Base-by-base conservation (phyloP, 2,888 invertebrate genomes). In the Sphaerophoria rueppellii region DNA sequence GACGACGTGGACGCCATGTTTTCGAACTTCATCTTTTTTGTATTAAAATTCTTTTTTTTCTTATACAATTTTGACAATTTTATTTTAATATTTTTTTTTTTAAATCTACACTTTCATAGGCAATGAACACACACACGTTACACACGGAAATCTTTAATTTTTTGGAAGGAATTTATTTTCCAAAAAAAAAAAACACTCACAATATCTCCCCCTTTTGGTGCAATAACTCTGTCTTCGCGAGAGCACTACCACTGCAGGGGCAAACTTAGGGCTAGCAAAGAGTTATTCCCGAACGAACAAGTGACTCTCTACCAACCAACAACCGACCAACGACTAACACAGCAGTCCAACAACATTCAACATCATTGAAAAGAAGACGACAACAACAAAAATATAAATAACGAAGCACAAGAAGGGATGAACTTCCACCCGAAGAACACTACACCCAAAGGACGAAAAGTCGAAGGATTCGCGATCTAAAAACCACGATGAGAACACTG, bases 1-100 rank as follows among this genome's bases (percentile, higher is more conserved):
- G 76, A 82, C 82, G 73, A 85, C 60, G 71, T 81, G 81, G 85
- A 85, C 85, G 85, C 85, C 85, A 85, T 85, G 85, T 85, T 85
- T 85, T 77, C 73, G 73, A 50, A 70, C 52, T 55, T 75, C 75
- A 69, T 83, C 71, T 76, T 76, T 73, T 81, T 58, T 69, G 11
- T 58, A 24, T 24, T 24, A 24, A 24, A 24, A 24, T 35, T 57
- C 11, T 43, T 43, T 71, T 11, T 43, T 34, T 74, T 60, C 14
- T 37, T 40, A 40, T 40, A 40, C 9, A 40, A 40, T 40, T 40
- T 34, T 52, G 40, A 43, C 40, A 24, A 57, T 11, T 11, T 43
- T 16, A 50, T 32, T 70, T 14, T 52, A 43, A 43, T 71, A 35
- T 61, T 35, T 58, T 50, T 78, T 78, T 82, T 54, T 14, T 67